Evolutionary conservation across 2,888 invertebrate species (phyloP), one percentile per base, ranked within the genome.

Genomic region (Cataglyphis livida): DNA sequence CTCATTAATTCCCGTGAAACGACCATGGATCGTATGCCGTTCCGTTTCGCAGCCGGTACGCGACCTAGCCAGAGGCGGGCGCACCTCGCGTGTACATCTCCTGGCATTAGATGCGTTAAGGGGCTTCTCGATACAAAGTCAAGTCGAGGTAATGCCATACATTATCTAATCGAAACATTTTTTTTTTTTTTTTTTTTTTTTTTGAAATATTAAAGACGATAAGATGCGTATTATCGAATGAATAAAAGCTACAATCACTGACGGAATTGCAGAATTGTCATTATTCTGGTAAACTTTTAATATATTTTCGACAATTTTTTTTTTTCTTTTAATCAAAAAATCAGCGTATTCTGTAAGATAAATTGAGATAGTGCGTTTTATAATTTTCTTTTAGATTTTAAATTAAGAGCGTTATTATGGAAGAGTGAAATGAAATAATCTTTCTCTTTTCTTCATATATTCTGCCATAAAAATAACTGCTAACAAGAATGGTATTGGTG

Each of bases 1-100:
- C 90, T 89, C 89, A 89, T 89, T 89, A 89, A 89, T 87, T 90
- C 86, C 76, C 84, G 65, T 71, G 82, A 81, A 70, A 70, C 51
- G 79, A 82, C 68, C 78, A 78, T 61, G 79, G 82, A 54, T 48
- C n/a, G 48, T 48, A 48, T 18, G 48, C 48, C 48, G 71, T 73
- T 73, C 71, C 82, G 28, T 68, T 66, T 57, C 59, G 66, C 61
- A 81, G 64, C 78, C 82, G 78, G 65, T 76, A 18, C 65, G 66
- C 75, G 76, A 70, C 25, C 59, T 51, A 48, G 62, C 78, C 68
- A 70, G 41, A 82, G 59, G 78, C 48, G 76, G 38, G 44, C 66
- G 6, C 32, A 32, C 6, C 32, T 59, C 82, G 44, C 59, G 82
- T 54, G 38, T 81, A 74, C 25, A 59, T 51, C 28, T 57, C 62